Percentiles rank a stretch among this genome's conserved stretches.
phyloP scores from a whole-genome alignment of 2,888 invertebrate genomes.

The Penaeus monodon region DNA sequence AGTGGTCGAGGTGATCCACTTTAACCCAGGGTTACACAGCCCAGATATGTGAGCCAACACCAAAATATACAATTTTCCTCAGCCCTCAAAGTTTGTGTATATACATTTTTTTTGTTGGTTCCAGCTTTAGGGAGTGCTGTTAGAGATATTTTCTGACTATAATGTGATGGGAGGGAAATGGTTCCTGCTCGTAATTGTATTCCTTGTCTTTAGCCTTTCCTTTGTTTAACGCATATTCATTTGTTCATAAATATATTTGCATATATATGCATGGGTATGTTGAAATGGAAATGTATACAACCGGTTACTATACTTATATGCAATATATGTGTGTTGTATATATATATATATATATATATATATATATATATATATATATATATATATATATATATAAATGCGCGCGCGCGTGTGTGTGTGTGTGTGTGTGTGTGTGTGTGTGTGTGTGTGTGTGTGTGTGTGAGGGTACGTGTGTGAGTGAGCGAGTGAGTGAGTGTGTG shows the following conservation, averaged over 20 bases:
- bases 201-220: no score
- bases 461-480: neutral
- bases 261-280: neutral
- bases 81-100: no score
- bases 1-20: no score
- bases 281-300: no score
- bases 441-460: neutral
- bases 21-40: no score
- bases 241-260: constrained; percentile 7
- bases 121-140: no score
- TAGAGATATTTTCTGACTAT: neutral
- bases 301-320: no score
- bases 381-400: constrained; percentile 43
- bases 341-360: constrained; percentile 37
- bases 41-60: no score
- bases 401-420: neutral
- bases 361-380: constrained; percentile 43
- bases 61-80: no score
- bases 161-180: neutral
- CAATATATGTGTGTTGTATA: neutral
- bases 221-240: neutral
- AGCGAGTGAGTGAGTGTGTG: neutral
- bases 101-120: no score
- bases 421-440: no score
- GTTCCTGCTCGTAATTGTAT: no score